Evolutionary conservation across 2,797 vertebrate species (phyloP).

Genomic region (Chrysocyon brachyurus): DNA sequence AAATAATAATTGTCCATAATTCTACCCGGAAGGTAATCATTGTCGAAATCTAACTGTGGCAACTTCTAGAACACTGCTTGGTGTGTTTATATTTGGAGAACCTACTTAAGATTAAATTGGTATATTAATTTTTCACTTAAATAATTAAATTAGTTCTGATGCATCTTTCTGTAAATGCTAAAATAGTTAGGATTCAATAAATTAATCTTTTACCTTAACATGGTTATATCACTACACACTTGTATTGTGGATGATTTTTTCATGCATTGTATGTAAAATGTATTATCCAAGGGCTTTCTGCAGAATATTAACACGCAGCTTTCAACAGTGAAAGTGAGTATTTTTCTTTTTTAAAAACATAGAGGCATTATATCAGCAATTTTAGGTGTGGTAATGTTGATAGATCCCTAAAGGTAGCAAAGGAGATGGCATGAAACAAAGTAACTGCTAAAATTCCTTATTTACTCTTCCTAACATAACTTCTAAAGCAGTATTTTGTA

Average conservation of each 20-base stretch:
- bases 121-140: background rate
- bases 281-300: background rate
- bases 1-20: background rate
- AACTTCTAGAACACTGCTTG: background rate
- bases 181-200: background rate
- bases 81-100: background rate
- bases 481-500: background rate
- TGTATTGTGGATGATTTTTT: background rate
- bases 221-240: background rate
- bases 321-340: background rate
- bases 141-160: background rate
- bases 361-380: background rate
- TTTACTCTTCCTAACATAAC: background rate
- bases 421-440: background rate
- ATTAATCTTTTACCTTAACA: background rate
- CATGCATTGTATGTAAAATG: background rate
- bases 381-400: background rate
- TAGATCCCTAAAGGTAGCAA: background rate
- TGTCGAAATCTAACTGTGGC: background rate
- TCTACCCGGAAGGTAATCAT: background rate
- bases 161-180: background rate
- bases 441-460: background rate
- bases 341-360: background rate
- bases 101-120: background rate
- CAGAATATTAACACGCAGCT: background rate